Percentiles rank a stretch among this genome's conserved stretches.
Evolutionary conservation across 2,888 invertebrate species (phyloP).

Genomic region (Cheilosia variabilis): DNA sequence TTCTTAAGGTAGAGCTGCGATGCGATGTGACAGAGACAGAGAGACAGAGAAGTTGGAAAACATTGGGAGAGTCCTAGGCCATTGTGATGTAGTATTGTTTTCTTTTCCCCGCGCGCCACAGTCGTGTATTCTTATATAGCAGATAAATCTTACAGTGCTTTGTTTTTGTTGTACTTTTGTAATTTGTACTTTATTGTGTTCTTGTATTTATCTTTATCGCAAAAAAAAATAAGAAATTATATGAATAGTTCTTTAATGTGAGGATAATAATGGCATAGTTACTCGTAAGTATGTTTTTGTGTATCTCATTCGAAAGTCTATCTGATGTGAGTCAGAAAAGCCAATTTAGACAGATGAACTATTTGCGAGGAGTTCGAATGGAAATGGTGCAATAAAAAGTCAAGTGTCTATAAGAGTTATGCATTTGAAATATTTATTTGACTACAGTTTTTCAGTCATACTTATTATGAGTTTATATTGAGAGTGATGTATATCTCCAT

Average conservation of each 20-base stretch:
- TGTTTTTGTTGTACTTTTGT: constrained; percentile 26
- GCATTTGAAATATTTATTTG: no score
- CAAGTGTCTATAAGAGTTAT: no score
- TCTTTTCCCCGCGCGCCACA: not conserved
- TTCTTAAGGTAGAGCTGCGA: constrained; percentile 43
- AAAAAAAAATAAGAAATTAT: constrained; percentile 13
- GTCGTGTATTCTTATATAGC: constrained; percentile 1
- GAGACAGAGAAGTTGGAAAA: constrained; percentile 29
- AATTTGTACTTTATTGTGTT: constrained; percentile 28
- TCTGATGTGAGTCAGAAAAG: constrained; percentile 3
- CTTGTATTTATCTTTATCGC: constrained; percentile 20
- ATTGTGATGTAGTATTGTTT: constrained; percentile 24
- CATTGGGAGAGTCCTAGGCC: constrained; percentile 15
- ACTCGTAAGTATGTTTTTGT: not conserved
- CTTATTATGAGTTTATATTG: no score
- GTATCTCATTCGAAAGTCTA: constrained; percentile 1
- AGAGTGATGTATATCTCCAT: no score
- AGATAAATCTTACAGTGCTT: constrained; percentile 14
- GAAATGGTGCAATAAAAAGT: no score
- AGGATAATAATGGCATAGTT: constrained; percentile 19
- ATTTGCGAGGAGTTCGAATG: not conserved
- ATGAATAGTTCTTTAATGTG: constrained; percentile 29
- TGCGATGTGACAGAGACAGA: not conserved
- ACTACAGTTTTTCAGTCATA: no score
- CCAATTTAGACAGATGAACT: not conserved